Conservation (phyloP, 1,140 invertebrate genomes). For the Heliconius hermathena region DNA sequence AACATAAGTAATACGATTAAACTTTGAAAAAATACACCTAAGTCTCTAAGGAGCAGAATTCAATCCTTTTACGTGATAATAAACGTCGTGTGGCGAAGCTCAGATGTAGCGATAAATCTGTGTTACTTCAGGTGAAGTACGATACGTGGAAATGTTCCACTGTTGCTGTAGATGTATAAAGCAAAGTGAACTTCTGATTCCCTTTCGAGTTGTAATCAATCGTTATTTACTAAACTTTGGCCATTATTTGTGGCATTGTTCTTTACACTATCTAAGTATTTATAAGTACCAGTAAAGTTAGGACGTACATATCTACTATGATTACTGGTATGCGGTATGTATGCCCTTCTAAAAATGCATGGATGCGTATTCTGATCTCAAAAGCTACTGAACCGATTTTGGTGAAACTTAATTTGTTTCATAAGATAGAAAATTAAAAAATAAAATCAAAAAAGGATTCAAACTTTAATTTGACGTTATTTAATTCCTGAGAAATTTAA, state of each 20-base stretch:
- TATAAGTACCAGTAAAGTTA: neutral
- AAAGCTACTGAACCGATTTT: too few relatives aligned
- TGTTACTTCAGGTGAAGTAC: constrained; percentile 27
- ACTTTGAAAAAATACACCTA: neutral
- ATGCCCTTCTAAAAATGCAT: too few relatives aligned
- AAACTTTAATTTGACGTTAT: too few relatives aligned
- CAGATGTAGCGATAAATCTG: constrained; percentile 33
- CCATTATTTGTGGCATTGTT: neutral
- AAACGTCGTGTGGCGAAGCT: constrained; percentile 26
- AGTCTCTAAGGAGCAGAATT: constrained; percentile 21
- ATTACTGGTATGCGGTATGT: too few relatives aligned
- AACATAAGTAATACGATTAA: neutral
- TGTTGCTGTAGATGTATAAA: constrained; percentile 5
- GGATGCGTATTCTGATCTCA: too few relatives aligned
- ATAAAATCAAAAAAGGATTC: too few relatives aligned
- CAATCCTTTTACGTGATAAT: constrained; percentile 34
- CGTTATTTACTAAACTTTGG: neutral
- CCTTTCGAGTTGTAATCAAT: neutral
- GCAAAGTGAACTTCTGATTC: constrained; percentile 24
- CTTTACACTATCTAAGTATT: neutral
- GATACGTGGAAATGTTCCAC: constrained; percentile 22
- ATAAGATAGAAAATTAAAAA: too few relatives aligned
- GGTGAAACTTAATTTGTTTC: too few relatives aligned
- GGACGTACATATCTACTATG: too few relatives aligned
- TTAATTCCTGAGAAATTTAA: too few relatives aligned